Percentiles rank a stretch among this genome's conserved stretches.
Conservation (phyloP, 2,797 vertebrate species). For the Crocidura indochinensis region DNA sequence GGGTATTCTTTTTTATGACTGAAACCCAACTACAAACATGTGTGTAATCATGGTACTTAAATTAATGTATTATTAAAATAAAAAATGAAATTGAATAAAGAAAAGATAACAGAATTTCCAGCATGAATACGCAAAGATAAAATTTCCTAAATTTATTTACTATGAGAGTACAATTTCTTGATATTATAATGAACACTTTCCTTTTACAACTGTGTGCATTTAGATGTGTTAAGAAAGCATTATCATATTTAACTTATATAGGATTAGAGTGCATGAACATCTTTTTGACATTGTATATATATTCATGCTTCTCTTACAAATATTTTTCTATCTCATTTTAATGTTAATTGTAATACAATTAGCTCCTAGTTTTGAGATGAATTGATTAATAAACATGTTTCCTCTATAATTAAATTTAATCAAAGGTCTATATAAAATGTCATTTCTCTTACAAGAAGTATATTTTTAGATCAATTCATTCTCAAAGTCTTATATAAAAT, state of each 20-base stretch:
- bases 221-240: background rate
- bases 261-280: background rate
- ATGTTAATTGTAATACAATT: background rate
- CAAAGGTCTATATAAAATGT: slow-evolving; percentile 43
- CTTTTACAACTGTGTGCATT: slow-evolving; percentile 35
- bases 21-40: too few relatives aligned
- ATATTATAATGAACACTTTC: background rate
- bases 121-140: too few relatives aligned
- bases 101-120: too few relatives aligned
- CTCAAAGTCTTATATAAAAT: slow-evolving; percentile 19
- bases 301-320: background rate
- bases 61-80: too few relatives aligned
- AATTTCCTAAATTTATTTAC: background rate
- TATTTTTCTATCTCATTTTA: background rate
- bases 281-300: background rate
- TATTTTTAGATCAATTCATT: background rate
- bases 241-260: background rate
- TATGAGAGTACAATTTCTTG: slow-evolving; percentile 1
- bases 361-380: slow-evolving; percentile 17
- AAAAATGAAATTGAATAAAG: too few relatives aligned
- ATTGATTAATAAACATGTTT: background rate
- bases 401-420: background rate
- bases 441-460: slow-evolving; percentile 52
- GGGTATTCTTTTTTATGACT: too few relatives aligned
- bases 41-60: too few relatives aligned